Evolutionary conservation across 1,140 invertebrate genomes (phyloP).

Genomic region (Rhagoletis pomonella): DNA sequence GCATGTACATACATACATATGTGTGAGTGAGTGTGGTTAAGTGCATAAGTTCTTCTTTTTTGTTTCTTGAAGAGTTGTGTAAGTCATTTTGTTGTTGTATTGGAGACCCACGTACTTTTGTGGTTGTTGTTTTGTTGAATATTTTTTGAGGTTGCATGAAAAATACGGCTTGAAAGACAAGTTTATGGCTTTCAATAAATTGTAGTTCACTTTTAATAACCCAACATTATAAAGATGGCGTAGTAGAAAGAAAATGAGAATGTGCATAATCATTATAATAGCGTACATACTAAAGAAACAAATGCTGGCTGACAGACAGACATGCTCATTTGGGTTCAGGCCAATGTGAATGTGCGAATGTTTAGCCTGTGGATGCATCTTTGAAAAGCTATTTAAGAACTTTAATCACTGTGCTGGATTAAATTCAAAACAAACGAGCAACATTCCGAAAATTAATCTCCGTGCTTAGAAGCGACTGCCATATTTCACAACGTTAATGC

Average conservation of each 20-base stretch:
- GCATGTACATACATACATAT: background rate
- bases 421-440: background rate
- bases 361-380: background rate
- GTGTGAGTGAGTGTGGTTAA: background rate
- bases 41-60: background rate
- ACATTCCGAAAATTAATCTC: background rate
- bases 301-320: conserved; percentile 14
- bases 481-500: background rate
- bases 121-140: background rate
- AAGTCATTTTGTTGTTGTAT: conserved; percentile 38
- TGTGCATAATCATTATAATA: no score
- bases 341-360: background rate
- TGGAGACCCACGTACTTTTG: background rate
- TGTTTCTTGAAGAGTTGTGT: conserved; percentile 42
- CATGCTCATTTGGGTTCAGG: conserved; percentile 1
- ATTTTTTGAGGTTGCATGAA: conserved; percentile 35
- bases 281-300: no score
- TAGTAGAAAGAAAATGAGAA: no score
- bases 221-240: conserved; percentile 38
- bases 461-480: background rate
- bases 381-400: background rate
- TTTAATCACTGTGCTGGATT: background rate
- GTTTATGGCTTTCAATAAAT: conserved; percentile 44
- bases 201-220: conserved; percentile 46
- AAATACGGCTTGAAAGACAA: conserved; percentile 10